phyloP scores from a whole-genome alignment of 2,888 invertebrate species.

The Mesoligia furuncula region DNA sequence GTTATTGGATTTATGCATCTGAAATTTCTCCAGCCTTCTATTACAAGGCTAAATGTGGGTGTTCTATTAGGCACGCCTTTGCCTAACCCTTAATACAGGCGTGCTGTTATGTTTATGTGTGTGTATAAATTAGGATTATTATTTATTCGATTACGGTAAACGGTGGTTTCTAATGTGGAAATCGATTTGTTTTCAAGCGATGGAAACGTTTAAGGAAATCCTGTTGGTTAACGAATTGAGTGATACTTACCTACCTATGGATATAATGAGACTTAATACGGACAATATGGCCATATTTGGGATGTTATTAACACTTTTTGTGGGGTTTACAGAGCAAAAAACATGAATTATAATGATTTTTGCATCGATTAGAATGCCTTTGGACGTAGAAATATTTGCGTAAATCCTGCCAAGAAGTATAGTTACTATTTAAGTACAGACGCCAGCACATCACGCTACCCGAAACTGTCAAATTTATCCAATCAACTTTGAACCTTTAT shows the following conservation, averaged over 20 bases:
- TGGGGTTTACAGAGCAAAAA: not conserved
- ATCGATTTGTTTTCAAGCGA: constrained; percentile 49
- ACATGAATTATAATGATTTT: not conserved
- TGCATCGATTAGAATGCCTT: not conserved
- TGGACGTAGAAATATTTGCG: not conserved
- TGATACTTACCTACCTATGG: constrained; percentile 30
- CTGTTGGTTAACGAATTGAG: constrained; percentile 29
- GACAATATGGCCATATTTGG: constrained; percentile 29
- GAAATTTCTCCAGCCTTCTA: too few species aligned
- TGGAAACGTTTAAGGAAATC: constrained; percentile 56
- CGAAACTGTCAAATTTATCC: too few species aligned
- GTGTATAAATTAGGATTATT: constrained; percentile 22
- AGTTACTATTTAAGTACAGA: not conserved
- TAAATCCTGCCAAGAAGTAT: not conserved
- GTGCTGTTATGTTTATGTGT: not conserved
- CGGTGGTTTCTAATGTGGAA: constrained; percentile 48
- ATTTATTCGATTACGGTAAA: constrained; percentile 36
- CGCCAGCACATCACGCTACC: too few species aligned
- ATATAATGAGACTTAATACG: constrained; percentile 6
- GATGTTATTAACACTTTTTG: constrained; percentile 30
- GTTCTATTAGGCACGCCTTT: not conserved
- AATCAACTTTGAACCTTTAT: too few species aligned
- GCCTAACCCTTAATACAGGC: not conserved
- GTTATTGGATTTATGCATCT: too few species aligned
- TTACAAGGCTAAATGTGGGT: not conserved